These are phyloP conservation scores for Mastigias papua DNA, from an alignment of 30 jellyfish, hydroid and myxozoan genomes.

Conservation along the genomic window DNA sequence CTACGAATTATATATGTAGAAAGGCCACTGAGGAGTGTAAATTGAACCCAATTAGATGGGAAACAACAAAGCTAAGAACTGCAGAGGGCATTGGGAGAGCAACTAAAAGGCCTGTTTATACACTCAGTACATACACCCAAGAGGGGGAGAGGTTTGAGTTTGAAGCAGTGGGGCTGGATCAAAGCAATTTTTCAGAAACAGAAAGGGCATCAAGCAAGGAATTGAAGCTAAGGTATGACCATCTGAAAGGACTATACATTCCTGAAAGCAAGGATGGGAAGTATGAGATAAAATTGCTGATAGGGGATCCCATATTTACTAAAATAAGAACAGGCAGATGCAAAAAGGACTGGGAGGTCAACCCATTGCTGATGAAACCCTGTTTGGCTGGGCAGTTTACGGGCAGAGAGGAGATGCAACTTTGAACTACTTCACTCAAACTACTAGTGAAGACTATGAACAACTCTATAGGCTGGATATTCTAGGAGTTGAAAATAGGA, in stretches of 20 bases:
- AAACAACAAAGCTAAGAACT: constrained; percentile 25
- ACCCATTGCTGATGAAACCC: constrained; percentile 68
- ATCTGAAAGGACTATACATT: constrained; percentile 46
- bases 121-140: constrained; percentile 4
- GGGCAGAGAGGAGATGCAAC: constrained; percentile 3
- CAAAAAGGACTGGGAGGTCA: constrained; percentile 34
- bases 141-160: constrained; percentile 50
- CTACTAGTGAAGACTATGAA: constrained; percentile 50
- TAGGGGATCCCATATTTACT: constrained; percentile 64
- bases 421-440: constrained; percentile 50
- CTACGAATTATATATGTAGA: constrained; percentile 23
- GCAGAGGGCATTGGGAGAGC: constrained; percentile 30
- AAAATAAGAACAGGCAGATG: constrained; percentile 60
- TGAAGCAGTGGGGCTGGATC: constrained; percentile 52
- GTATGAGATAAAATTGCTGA: constrained; percentile 38
- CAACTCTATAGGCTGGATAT: constrained; percentile 37
- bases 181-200: constrained; percentile 25
- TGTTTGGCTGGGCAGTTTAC: constrained; percentile 68
- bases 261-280: constrained; percentile 65
- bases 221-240: constrained; percentile 36
- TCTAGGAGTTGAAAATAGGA: constrained; percentile 27
- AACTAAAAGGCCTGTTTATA: constrained; percentile 44
- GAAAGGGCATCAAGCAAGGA: constrained; percentile 43
- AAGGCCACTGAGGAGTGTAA: constrained; percentile 8
- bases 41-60: constrained; percentile 54